Evolutionary conservation across 2,113 vertebrate species (phyloP).

Genomic region (Paramisgurnus dabryanus): DNA sequence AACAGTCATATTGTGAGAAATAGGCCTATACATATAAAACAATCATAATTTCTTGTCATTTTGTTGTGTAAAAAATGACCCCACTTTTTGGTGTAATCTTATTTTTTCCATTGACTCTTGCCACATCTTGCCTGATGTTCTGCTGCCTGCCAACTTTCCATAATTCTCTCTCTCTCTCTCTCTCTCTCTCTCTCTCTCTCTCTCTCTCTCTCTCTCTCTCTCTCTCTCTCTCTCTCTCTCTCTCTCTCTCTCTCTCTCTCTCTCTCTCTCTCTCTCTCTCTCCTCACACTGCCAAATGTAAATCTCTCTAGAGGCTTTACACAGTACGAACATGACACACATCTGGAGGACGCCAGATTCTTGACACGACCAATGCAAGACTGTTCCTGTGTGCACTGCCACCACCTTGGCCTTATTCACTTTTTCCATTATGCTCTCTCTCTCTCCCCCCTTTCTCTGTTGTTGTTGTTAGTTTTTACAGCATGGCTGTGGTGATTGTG

Average conservation of each 20-base stretch:
- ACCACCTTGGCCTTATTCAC: conserved; percentile 51
- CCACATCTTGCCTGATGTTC: conserved; percentile 50
- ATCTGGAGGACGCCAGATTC: conserved; percentile 61
- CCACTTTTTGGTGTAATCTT: conserved; percentile 60
- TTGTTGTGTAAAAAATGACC: conserved; percentile 46
- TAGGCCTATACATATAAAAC: neutral
- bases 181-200: no score
- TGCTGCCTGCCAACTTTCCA: conserved; percentile 60
- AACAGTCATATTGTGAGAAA: neutral
- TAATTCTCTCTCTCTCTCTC: conserved; percentile 47
- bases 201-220: no score
- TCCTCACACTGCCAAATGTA: conserved; percentile 45
- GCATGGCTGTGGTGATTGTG: conserved; percentile 26
- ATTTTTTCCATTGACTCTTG: conserved; percentile 60
- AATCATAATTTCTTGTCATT: conserved; percentile 47
- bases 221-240: neutral
- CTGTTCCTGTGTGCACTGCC: conserved; percentile 41
- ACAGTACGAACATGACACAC: conserved; percentile 63
- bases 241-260: no score
- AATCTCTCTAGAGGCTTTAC: conserved; percentile 54
- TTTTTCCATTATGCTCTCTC: conserved; percentile 55
- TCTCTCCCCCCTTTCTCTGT: conserved; percentile 12
- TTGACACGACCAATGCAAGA: conserved; percentile 52
- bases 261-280: neutral
- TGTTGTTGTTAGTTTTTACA: conserved; percentile 40